Base-by-base conservation (phyloP, 2,888 invertebrate species). In the Habroteleia sp. region DNA sequence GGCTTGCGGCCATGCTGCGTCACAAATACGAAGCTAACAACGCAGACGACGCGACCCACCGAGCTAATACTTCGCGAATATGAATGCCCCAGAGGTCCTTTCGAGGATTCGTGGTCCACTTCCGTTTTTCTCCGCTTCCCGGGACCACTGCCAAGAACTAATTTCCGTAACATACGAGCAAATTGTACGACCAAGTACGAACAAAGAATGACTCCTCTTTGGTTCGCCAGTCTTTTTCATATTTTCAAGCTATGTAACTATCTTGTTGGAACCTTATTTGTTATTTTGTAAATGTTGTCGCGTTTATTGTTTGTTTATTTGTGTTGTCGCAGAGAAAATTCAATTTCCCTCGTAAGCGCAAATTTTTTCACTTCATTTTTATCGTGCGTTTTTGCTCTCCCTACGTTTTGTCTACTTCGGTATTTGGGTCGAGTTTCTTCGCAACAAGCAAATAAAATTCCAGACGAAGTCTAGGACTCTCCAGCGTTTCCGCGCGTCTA, bases 1-100 rank as follows among this genome's bases (percentile, higher is more conserved):
- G 85, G 85, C 85, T 80, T 63, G 20, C 7, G 54, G 85, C 85
- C 85, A 85, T 77, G 56, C 72, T 71, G 81, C 80, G 74, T 83
- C 81, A 77, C 82, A 84, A 85, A 85, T 82, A 81, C 74, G 60
- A 60, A 65, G 66, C 77, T 73, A 83, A 82, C 82, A 80, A 81
- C 75, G 79, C 73, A 76, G 63, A 35, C 68, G 29, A 58, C 35
- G 25, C 62, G 20, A 48, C 56, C 71, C 50, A 66, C 48, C 29
- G 7, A 66, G 68, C 66, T 68, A 77, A 82, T 79, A 56, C 72
- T 74, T n/a, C 44, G 56, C 27, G 50, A 68, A 62, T 20, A 39
- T 25, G 52, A 63, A 63, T 52, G 25, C 27, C 29, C 48, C 29
- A 8, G 41, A 48, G 58, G 23, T 71, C 62, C 39, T 58, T 50